These are phyloP conservation scores for Synanthedon tipuliformis DNA, from an alignment of 2,888 invertebrate genomes.

Conservation along the genomic window DNA sequence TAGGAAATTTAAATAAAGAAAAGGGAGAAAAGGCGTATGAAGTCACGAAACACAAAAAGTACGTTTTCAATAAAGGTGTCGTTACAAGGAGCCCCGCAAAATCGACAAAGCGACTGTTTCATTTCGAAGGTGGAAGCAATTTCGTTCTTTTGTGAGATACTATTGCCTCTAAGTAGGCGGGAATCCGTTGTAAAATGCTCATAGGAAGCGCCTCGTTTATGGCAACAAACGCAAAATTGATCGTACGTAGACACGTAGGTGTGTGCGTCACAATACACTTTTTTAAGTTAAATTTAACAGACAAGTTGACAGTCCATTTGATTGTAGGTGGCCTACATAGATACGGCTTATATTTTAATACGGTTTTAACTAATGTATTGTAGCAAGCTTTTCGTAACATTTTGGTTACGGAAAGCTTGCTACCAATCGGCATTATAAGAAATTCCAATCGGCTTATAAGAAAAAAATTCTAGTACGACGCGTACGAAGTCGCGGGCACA, in stretches of 20 bases:
- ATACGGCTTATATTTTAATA: too few relatives aligned
- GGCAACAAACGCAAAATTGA: constrained; percentile 13
- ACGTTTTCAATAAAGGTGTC: constrained; percentile 52
- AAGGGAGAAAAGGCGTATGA: not conserved
- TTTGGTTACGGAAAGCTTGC: too few relatives aligned
- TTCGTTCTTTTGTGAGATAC: constrained; percentile 51
- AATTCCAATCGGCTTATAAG: too few relatives aligned
- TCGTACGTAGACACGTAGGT: not conserved
- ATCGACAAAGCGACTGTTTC: constrained; percentile 57
- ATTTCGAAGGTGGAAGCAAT: constrained; percentile 55
- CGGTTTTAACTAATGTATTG: too few relatives aligned
- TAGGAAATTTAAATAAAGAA: not conserved
- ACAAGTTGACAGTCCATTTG: too few relatives aligned
- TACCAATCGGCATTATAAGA: too few relatives aligned
- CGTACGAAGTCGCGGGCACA: too few relatives aligned
- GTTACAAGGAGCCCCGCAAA: constrained; percentile 44
- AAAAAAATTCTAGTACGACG: too few relatives aligned
- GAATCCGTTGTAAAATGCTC: constrained; percentile 35
- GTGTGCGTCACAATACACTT: too few relatives aligned
- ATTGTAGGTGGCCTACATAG: too few relatives aligned
- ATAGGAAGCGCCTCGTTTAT: not conserved
- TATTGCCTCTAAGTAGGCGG: constrained; percentile 52
- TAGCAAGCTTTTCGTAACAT: too few relatives aligned
- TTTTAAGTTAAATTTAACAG: too few relatives aligned
- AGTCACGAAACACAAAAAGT: constrained; percentile 7